Base-by-base conservation (phyloP, 2,888 invertebrate species). In the Cataglyphis livida region DNA sequence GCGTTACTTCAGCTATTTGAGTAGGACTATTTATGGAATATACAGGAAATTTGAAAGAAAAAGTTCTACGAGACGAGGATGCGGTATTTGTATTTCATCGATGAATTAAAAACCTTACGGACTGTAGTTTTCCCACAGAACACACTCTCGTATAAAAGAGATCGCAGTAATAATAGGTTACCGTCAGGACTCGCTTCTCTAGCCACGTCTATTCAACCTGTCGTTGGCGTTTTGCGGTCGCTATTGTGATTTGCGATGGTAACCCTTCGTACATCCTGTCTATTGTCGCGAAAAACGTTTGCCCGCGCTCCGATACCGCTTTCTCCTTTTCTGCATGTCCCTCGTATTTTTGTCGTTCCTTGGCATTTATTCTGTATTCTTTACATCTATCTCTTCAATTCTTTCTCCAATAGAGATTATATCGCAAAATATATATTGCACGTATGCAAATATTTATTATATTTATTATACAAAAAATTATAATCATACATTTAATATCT, bases 241-340 rank as follows among this genome's bases (percentile, higher is more conserved):
- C 93, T 91, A 93, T 93, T 94, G 93, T 94, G 93, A 94, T 94
- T 93, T 93, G 91, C 91, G 89, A 90, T 91, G 90, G 91, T 91
- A 93, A 92, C 93, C 93, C 92, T 92, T 91, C 90, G 91, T 90
- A 92, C 92, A 94, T 94, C 94, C 94, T 94, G 94, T 90, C 91
- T 90, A 94, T 94, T 94, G 94, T 94, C 85, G 87, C 88, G 84
- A 85, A 89, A 51, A 89, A 89, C 88, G 83, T 65, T 74, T 76
- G 65, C 66, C 71, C 68, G 54, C 25, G 35, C 51, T 21, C 21
- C 18, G 74, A 15, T 54, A 18, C 44, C 51, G 59, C 54, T 9
- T 48, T 21, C 12, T 48, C 51, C 28, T 44, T 78, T 38, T 44
- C 73, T 61, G 74, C 81, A 38, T 61, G 48, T 28, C 70, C 70